Evolutionary conservation across 2,888 invertebrate genomes (phyloP).

Genomic region (Chydorus sphaericus): DNA sequence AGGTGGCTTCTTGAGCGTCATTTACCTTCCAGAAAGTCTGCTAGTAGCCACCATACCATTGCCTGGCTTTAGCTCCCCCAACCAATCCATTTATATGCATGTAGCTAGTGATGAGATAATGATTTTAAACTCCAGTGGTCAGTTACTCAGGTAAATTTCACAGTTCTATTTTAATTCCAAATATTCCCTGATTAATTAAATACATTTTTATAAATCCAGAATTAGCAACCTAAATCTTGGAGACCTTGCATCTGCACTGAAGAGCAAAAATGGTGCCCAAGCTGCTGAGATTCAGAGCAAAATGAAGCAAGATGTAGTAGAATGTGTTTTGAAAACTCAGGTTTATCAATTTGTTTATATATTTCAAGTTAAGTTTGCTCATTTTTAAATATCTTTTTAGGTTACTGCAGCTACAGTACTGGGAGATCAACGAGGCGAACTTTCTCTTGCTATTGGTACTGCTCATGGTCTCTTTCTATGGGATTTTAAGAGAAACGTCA

Average conservation of each 20-base stretch:
- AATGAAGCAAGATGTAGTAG: background rate
- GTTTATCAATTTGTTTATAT: background rate
- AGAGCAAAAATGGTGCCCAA: background rate
- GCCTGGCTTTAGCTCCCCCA: background rate
- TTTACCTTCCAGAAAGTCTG: background rate
- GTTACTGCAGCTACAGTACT: background rate
- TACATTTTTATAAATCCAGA: background rate
- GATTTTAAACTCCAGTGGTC: background rate
- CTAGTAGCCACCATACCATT: background rate
- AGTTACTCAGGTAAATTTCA: background rate
- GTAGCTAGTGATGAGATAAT: background rate
- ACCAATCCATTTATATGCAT: background rate
- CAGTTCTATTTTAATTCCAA: too few relatives aligned
- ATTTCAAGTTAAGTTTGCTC: background rate
- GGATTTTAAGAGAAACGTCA: background rate
- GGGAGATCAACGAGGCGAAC: background rate
- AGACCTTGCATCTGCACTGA: background rate
- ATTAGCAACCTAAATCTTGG: background rate
- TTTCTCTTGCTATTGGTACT: background rate
- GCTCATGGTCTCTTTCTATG: background rate
- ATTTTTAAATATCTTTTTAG: background rate
- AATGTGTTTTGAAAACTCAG: background rate
- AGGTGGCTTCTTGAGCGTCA: conserved; percentile 1
- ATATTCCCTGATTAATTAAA: too few relatives aligned
- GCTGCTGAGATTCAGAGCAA: background rate